These are phyloP conservation scores for Graptemys geographica DNA, from an alignment of 2,797 vertebrate genomes.

Conservation along the genomic window DNA sequence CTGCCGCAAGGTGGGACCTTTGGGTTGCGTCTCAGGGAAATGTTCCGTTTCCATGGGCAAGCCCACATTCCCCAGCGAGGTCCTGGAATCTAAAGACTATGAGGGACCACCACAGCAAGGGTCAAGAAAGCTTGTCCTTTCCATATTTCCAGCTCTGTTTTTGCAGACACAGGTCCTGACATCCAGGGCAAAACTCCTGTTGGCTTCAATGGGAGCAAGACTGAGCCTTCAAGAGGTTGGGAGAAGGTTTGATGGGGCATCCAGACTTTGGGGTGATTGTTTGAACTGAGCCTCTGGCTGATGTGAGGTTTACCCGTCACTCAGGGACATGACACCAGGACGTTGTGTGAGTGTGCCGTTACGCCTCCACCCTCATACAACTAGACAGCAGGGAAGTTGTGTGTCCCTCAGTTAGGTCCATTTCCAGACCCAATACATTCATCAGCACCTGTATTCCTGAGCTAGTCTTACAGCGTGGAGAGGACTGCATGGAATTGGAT, in stretches of 20 bases:
- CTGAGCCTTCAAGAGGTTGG: neutral
- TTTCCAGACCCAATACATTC: neutral
- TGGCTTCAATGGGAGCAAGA: neutral
- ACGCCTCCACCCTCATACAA: neutral
- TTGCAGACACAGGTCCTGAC: neutral
- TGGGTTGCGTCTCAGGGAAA: neutral
- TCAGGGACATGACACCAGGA: neutral
- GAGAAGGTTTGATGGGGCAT: too few species aligned
- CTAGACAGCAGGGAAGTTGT: neutral
- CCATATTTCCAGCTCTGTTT: neutral
- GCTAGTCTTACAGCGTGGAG: neutral
- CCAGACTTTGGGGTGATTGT: neutral
- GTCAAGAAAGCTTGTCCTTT: neutral
- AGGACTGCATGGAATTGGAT: neutral
- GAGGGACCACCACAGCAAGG: neutral
- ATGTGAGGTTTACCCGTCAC: neutral
- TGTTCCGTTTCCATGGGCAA: neutral
- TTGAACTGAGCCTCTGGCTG: neutral
- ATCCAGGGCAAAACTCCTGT: neutral
- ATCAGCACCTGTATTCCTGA: neutral
- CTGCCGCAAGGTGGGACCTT: neutral
- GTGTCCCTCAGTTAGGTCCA: neutral
- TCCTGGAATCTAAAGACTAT: neutral
- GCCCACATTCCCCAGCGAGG: neutral
- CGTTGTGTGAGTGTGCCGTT: neutral